Base-by-base conservation (phyloP, 1,140 invertebrate species). In the Agrypnia vestita region DNA sequence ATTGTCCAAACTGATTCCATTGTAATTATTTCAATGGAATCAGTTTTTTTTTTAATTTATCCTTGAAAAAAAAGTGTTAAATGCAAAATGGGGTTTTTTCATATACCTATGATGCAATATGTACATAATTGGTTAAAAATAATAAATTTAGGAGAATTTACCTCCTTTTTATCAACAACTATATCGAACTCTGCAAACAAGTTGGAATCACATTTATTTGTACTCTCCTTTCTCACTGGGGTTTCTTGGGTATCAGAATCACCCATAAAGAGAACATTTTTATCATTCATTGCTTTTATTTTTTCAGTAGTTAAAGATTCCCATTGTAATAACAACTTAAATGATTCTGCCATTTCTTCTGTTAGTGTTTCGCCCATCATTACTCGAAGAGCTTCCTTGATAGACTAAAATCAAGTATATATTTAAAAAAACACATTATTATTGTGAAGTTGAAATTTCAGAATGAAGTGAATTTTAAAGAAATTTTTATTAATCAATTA, bases 341-440 rank as follows among this genome's bases (percentile, higher is more conserved):
- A 83, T 35, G 72, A 44, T 25, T 75, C 71, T 6, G 73, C 75
- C 43, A 59, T 73, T 53, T 76, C 51, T 47, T 80, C 72, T 72
- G 73, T 49, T 12, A 83, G 49, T 17, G 76, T 62, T 72, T 83
- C 82, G 19, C 82, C 82, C 82, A 83, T 83, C 82, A 83, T 83
- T 12, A 80, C 61, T 55, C 25, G 46, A 11, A 83, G 61, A 17
- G 76, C 82, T 55, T 83, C 79, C 19, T 73, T 47, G 53, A 83
- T 78, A 19, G 55, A 74, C 82, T 83, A 53, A 78, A 83, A 78
- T 49, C 7, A 59, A 56, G 8, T 15, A 74, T n/a, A n/a, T n/a
- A n/a, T n/a, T n/a, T n/a, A n/a, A n/a, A n/a, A n/a, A n/a, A n/a
- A n/a, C n/a, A n/a, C n/a, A n/a, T n/a, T n/a, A n/a, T n/a, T n/a